Evolutionary conservation across 2,797 vertebrate genomes (phyloP).

Genomic region (Fundulus diaphanus): DNA sequence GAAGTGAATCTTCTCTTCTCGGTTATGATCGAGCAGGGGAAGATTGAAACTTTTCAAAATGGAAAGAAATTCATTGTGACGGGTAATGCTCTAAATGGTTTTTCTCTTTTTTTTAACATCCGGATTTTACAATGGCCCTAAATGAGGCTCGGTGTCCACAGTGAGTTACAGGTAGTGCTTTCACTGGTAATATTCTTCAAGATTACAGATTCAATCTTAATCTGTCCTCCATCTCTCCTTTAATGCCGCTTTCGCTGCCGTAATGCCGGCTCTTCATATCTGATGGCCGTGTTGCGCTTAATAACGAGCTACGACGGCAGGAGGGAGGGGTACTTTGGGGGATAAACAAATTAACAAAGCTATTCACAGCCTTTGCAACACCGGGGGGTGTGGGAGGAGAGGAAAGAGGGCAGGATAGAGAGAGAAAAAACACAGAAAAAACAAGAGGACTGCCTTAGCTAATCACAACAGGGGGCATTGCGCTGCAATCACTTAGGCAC

Average conservation of each 20-base stretch:
- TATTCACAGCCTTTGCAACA: conserved; percentile 68
- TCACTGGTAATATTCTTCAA: conserved; percentile 68
- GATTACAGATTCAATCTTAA: conserved; percentile 77
- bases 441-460: conserved; percentile 57
- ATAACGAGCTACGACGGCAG: conserved; percentile 71
- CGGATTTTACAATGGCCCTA: conserved; percentile 32
- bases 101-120: conserved; percentile 31
- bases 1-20: conserved; percentile 52
- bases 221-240: conserved; percentile 81
- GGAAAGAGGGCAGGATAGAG: conserved; percentile 57
- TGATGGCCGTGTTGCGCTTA: conserved; percentile 77
- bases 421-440: conserved; percentile 62
- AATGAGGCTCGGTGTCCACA: conserved; percentile 51
- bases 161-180: conserved; percentile 45
- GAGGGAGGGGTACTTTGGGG: conserved; percentile 67
- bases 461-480: conserved; percentile 70
- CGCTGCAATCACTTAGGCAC: conserved; percentile 66
- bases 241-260: conserved; percentile 69
- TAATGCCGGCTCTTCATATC: conserved; percentile 74
- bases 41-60: conserved; percentile 57
- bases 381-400: conserved; percentile 63
- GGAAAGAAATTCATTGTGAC: conserved; percentile 50
- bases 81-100: conserved; percentile 53
- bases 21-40: conserved; percentile 54
- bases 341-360: conserved; percentile 83